Evolutionary conservation across 1,140 invertebrate species (phyloP), one percentile per base, ranked within the genome.

Genomic region (Drosophila serrata): DNA sequence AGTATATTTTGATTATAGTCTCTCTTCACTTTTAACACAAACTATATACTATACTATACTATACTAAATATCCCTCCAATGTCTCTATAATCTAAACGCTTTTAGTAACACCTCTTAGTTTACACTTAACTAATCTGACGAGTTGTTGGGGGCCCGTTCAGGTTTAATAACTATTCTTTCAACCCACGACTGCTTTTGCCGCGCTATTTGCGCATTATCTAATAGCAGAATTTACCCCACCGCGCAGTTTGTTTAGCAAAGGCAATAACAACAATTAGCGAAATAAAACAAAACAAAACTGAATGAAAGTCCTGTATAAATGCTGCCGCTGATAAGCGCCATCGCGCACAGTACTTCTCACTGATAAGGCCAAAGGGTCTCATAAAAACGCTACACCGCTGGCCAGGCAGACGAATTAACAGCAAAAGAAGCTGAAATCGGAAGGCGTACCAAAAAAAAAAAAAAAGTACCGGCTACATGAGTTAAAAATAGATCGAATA

Each of bases 401-500:
- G 39, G 37, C n/a, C 51, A 61, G 56, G 43, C 51, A 37, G 19
- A 22, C 51, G 62, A 35, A 53, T 29, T 60, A 48, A 24, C 59
- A 58, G 13, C 37, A 1, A 59, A 60, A 55, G 33, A 55, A 55
- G 58, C 40, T 51, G 42, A 56, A 68, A 55, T 29, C 51, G 40
- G 45, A 33, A 45, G 46, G 29, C 43, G 35, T 43, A 58, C 35
- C 58, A 67, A 43, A 62, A n/a, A n/a, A n/a, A n/a, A n/a, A n/a
- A n/a, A n/a, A n/a, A n/a, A 68, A 24, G 31, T 53, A 22, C 49
- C 49, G 39, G 22, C 19, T 27, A 39, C 15, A 65, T 19, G 33
- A 15, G 37, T 57, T 79, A 85, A 68, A 85, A 73, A 76, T 81
- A 81, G 48, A 81, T 35, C n/a, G 45, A 29, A 59, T 27, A 79